These are phyloP conservation scores for Lasius platythorax DNA, from an alignment of 2,888 invertebrate genomes.

Conservation along the genomic window DNA sequence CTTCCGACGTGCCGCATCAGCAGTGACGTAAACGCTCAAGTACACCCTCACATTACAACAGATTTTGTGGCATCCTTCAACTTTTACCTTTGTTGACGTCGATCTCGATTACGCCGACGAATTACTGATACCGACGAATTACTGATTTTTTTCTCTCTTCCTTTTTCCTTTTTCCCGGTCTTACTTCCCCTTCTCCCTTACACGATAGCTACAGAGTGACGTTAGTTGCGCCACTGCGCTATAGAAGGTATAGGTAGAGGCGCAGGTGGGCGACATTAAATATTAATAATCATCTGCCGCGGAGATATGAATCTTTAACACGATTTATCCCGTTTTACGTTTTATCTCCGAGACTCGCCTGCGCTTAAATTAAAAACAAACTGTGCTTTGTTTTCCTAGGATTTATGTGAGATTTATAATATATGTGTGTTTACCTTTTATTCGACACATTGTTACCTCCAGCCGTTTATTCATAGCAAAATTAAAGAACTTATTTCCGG, in stretches of 20 bases:
- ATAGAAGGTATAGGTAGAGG: neutral
- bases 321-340: constrained; percentile 19
- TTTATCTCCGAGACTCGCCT: constrained; percentile 14
- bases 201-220: neutral
- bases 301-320: constrained; percentile 35
- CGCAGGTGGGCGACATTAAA: constrained; percentile 23
- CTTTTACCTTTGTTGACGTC: constrained; percentile 15
- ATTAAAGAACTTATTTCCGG: constrained; percentile 7
- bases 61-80: neutral
- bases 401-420: constrained; percentile 7
- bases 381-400: neutral
- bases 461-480: neutral
- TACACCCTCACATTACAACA: neutral
- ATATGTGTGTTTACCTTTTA: constrained; percentile 4
- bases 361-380: constrained; percentile 47
- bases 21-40: constrained; percentile 26
- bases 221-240: neutral
- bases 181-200: neutral
- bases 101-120: constrained; percentile 25
- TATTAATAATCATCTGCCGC: constrained; percentile 33
- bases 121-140: neutral
- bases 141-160: neutral
- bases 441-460: neutral
- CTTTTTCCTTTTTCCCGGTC: neutral
- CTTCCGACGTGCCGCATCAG: neutral